Conservation (phyloP, 2,888 invertebrate species). For the Prenolepis imparis region DNA sequence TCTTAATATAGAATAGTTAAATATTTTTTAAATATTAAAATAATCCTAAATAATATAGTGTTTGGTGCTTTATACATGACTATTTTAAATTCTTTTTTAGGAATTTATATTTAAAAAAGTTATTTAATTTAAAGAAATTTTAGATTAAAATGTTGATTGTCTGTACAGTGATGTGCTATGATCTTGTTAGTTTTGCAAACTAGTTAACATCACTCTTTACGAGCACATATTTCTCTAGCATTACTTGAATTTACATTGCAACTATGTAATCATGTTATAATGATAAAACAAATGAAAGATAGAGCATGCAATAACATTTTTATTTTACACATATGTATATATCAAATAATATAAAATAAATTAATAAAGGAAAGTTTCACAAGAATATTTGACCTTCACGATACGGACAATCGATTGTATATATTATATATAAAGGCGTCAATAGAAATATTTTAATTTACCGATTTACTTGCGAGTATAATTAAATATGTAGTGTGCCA, state of each 20-base stretch:
- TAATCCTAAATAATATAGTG: slow-evolving; percentile 19
- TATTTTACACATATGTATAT: background rate
- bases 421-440: background rate
- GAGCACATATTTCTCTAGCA: background rate
- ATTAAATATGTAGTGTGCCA: slow-evolving; percentile 29
- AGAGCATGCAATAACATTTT: background rate
- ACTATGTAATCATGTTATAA: background rate
- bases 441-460: slow-evolving; percentile 37
- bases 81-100: slow-evolving; percentile 29
- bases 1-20: slow-evolving; percentile 16
- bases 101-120: background rate
- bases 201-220: background rate
- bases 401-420: background rate
- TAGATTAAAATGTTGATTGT: background rate
- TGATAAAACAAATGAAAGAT: background rate
- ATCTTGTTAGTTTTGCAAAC: background rate
- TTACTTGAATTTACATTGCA: background rate
- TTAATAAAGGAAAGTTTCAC: background rate
- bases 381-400: background rate
- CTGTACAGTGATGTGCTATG: background rate
- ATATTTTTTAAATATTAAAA: slow-evolving; percentile 33
- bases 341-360: background rate
- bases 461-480: background rate
- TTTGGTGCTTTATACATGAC: background rate
- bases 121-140: slow-evolving; percentile 18